phyloP scores from a whole-genome alignment of 2,113 vertebrate species.

The Corythornis vintsioides region DNA sequence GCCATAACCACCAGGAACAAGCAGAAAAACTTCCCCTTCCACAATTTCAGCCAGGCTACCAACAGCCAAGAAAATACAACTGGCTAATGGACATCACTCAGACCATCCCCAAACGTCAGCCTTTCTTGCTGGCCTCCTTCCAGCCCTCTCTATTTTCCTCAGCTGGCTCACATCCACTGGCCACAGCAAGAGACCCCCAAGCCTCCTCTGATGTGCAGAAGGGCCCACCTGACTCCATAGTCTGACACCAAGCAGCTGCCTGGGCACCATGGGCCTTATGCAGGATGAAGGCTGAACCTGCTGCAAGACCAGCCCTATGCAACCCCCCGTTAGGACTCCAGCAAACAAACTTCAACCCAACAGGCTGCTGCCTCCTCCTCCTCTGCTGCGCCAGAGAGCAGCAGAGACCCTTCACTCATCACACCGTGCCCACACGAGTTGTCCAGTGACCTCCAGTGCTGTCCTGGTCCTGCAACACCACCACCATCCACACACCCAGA shows the following conservation, averaged over 20 bases:
- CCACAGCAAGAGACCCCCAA: neutral
- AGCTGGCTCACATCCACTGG: neutral
- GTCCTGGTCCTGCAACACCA: neutral
- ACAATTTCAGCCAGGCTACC: neutral
- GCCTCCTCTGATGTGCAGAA: neutral
- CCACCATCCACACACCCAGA: neutral
- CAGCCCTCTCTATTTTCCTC: neutral
- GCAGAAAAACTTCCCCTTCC: neutral
- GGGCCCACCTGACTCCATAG: neutral
- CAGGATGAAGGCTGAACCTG: neutral
- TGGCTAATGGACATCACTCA: neutral
- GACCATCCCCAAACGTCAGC: fast-evolving
- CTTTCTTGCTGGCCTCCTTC: neutral
- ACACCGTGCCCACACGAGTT: fast-evolving
- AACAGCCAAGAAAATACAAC: neutral
- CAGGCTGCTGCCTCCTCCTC: neutral
- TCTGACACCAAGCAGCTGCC: neutral
- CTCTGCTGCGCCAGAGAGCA: neutral
- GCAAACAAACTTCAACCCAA: slow-evolving; percentile 31
- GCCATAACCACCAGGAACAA: neutral
- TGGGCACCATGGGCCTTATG: neutral
- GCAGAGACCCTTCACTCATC: neutral
- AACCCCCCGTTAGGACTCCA: neutral
- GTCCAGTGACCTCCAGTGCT: neutral
- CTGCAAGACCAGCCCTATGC: neutral